Base-by-base conservation (phyloP, 92 coral and sea anemone species). In the Anthopleura xanthogrammica region DNA sequence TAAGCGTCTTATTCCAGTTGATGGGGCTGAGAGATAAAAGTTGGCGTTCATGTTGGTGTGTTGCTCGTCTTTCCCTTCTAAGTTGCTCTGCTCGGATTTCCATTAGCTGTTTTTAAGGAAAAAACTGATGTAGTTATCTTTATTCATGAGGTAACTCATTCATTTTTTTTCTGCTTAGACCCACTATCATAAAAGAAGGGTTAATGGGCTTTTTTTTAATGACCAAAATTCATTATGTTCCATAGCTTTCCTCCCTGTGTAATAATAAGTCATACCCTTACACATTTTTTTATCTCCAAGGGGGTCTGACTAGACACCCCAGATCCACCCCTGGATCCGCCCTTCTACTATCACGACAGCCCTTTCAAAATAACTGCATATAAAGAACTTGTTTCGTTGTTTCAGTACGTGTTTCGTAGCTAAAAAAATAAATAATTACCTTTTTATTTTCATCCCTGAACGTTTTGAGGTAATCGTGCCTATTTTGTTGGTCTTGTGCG, bases 1-100 rank as follows among this genome's bases (percentile, higher is more conserved):
- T 91, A 7, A 94, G 90, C 39, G 98, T 94, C 52, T 94, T 88
- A 76, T 91, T 94, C 98, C 98, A 94, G 89, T 94, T 94, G 85
- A 94, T 87, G 3, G 98, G 98, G 52, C 86, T 94, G 50, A 85
- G 90, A 41, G 52, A 80, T 4, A 94, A 91, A 46, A 94, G 83
- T 41, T 83, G 77, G 10, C 92, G 71, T 79, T 94, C 98, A 12
- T 80, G 82, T 4, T n/a, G 80, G 39, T 94, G 79, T 60, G 86
- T 81, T 52, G 77, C 77, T 57, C 86, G 50, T 39, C 85, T 87
- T 75, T 91, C 89, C 10, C 10, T 73, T 77, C 80, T 91, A 66
- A 82, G 88, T 41, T 92, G 84, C 77, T 94, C 87, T 5, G 93
- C 93, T 72, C 89, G 90, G 24, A 76, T 72, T 57, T 94, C 98